Evolutionary conservation across 2,797 vertebrate species (phyloP), one percentile per base, ranked within the genome.

Genomic region (Amblyraja radiata): DNA sequence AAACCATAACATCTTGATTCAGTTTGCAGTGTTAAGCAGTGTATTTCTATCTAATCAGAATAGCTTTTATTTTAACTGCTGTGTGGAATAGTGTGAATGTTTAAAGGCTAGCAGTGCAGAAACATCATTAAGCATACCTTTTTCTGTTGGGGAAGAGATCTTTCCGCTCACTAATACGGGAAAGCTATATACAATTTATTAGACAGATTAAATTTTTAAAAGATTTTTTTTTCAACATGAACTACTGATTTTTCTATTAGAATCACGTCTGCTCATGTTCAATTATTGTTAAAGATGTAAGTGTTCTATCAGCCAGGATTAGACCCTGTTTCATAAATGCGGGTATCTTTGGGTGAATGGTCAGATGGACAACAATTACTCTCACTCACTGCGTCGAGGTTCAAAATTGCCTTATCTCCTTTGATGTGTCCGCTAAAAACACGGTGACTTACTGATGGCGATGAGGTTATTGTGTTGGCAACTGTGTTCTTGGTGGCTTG

Each of bases 11-110:
- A 86, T 86, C 83, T 86, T 63, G 28, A 18, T 68, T 88, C 16
- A 88, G 16, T 32, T 63, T 68, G 63, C n/a, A 36, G 13, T 36
- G 18, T 68, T 88, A 88, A 88, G 21, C 16, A 65, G 28, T 36
- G 10, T 18, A 18, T 86, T 63, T 91, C 39, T 46, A 18, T 91
- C 39, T 13, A 9, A 74, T 91, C 88, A 73, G 65, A 71, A 32
- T 91, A 54, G 13, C 25, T 76, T n/a, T 54, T 54, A 6, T 54
- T 54, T 73, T 39, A 25, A 46, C 90, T 92, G 90, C 90, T 92
- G 90, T 92, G 90, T 92, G 73, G 71, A 58, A 92, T 92, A 76
- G 71, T 54, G 46, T 92, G 71, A 92, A 76, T 92, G 71, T 39
- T 92, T 91, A 25, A 91, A 4, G 21, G 36, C 11, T 10, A 28